Evolutionary conservation across 2,797 vertebrate species (phyloP).

Genomic region (Clamator glandarius): DNA sequence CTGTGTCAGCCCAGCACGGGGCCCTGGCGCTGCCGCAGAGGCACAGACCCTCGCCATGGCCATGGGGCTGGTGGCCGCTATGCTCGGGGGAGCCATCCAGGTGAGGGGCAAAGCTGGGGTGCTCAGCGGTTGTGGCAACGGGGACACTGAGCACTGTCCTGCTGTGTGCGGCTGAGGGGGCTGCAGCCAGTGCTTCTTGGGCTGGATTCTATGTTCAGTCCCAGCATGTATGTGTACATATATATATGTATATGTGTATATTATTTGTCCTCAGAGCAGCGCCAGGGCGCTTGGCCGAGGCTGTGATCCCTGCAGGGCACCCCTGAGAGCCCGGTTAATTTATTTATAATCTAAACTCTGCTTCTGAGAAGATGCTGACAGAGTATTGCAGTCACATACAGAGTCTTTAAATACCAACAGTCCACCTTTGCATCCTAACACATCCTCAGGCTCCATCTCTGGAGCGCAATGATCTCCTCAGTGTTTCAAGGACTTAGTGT

Average conservation of each 20-base stretch:
- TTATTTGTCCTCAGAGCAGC: background rate
- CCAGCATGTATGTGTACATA: fast-evolving
- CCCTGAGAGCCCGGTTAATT: background rate
- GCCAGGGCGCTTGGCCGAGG: background rate
- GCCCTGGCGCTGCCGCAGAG: slow-evolving; percentile 75
- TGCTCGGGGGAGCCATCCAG: slow-evolving; percentile 87
- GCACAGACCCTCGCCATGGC: slow-evolving; percentile 91
- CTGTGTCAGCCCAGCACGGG: slow-evolving; percentile 75
- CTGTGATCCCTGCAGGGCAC: background rate
- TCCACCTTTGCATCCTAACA: background rate
- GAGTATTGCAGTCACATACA: background rate
- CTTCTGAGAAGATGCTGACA: background rate
- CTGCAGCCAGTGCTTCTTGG: background rate
- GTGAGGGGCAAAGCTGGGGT: slow-evolving; percentile 58
- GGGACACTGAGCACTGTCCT: fast-evolving
- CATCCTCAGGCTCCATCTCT: fast-evolving
- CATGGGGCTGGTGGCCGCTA: slow-evolving; percentile 89
- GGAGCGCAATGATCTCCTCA: fast-evolving
- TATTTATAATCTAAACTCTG: background rate
- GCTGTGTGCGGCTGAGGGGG: fast-evolving
- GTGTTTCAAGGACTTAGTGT: background rate
- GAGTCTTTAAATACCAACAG: background rate
- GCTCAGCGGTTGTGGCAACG: fast-evolving
- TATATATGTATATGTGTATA: fast-evolving
- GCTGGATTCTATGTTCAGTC: fast-evolving